Base-by-base conservation (phyloP, 2,797 vertebrate species). In the Acanthurus tractus region DNA sequence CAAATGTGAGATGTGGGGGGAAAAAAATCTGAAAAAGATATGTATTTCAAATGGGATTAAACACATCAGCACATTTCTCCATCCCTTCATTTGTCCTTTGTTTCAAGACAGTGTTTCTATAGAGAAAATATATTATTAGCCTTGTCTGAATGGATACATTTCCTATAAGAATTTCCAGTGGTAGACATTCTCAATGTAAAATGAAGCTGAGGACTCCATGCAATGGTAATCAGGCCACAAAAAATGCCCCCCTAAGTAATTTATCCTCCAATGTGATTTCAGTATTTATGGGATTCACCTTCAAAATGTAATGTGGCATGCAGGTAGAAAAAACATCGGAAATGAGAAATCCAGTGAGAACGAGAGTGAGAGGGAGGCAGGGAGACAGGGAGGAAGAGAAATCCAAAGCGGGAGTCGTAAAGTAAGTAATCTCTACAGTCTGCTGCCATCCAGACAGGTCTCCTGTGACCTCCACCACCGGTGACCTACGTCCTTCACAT, bases 241-340 rank as follows among this genome's bases (percentile, higher is more conserved):
- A 82, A 76, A 79, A 79, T 68, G 42, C 85, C 79, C 84, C 86
- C 79, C 79, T 53, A 79, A 82, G 92, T 93, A 92, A 95, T 95
- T 93, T 92, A 93, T 92, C 86, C 92, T 91, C 86, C 85, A 87
- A 91, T 87, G 92, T 94, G 92, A 95, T 94, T 94, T 94, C 79
- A 81, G 90, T 90, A 93, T 94, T 95, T 95, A 95, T 94, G 94
- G 89, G 90, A 94, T 92, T 96, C 94, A 95, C 95, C 95, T 95
- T 95, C 93, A 95, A 90, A 94, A 94, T 93, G 90, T 94, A 95
- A 95, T 95, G 93, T 93, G 90, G 89, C 93, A 92, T 93, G 89
- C 84, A 92, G 90, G 86, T 90, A 88, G 83, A 84, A 89, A 86
- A 89, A 89, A 91, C 73, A 87, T 29, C 62, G 83, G 82, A 89